These are phyloP conservation scores for Cavia aperea DNA, from an alignment of 2,113 vertebrate species.

Conservation along the genomic window DNA sequence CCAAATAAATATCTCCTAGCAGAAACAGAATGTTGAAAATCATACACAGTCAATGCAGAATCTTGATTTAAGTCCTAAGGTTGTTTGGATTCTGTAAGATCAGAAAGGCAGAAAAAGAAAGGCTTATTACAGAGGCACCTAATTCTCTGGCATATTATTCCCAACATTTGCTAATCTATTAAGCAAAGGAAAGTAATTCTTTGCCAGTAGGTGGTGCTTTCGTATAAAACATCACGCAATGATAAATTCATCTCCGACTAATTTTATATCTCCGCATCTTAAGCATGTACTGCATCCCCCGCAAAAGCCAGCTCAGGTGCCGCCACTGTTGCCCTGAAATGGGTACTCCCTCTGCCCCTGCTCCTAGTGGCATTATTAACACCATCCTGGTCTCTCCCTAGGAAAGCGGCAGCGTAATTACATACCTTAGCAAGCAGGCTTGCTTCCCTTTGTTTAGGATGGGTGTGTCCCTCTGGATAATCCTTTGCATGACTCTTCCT, in stretches of 20 bases:
- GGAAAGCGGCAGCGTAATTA: not conserved
- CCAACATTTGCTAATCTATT: constrained; percentile 42
- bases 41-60: not conserved
- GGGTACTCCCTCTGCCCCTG: not conserved
- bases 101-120: constrained; percentile 44
- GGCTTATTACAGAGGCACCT: constrained; percentile 45
- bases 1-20: not conserved
- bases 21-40: constrained; percentile 33
- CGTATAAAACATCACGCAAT: constrained; percentile 71
- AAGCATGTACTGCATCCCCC: constrained; percentile 1
- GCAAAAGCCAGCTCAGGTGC: constrained; percentile 21
- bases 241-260: constrained; percentile 54
- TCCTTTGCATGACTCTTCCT: not conserved
- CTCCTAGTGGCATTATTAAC: not conserved
- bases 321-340: not conserved
- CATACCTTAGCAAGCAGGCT: not conserved
- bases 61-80: constrained; percentile 20
- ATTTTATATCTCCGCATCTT: constrained; percentile 37
- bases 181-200: constrained; percentile 53
- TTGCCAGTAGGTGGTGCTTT: constrained; percentile 82
- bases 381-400: not conserved
- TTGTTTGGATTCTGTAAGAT: constrained; percentile 24
- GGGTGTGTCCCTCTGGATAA: not conserved
- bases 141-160: constrained; percentile 29
- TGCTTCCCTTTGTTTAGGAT: constrained; percentile 42